A percentile compares a stretch with the other conserved stretches of the same genome.
Evolutionary conservation across 1,140 invertebrate genomes (phyloP).

Genomic region (Anadara kagoshimensis): DNA sequence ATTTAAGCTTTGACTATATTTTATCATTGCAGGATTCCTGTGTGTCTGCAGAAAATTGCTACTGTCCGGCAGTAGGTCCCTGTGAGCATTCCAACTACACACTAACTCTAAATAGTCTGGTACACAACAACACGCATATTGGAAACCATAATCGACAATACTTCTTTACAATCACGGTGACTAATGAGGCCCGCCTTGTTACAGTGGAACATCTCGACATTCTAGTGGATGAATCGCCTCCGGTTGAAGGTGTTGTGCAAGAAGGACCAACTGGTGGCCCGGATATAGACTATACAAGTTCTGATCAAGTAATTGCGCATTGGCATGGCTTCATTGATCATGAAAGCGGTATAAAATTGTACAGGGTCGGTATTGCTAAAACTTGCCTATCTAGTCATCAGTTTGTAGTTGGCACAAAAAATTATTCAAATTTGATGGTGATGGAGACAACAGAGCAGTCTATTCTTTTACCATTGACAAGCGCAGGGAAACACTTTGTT

Average conservation of each 20-base stretch:
- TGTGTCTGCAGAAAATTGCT: conserved; percentile 19
- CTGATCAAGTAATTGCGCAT: conserved; percentile 13
- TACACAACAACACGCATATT: conserved; percentile 28
- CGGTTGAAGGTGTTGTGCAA: conserved; percentile 39
- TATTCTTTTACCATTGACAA: not conserved
- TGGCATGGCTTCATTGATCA: conserved; percentile 51
- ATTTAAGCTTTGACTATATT: too few relatives aligned
- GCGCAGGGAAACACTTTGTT: conserved; percentile 8
- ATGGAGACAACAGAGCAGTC: not conserved
- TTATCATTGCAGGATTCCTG: too few relatives aligned
- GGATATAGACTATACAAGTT: conserved; percentile 48
- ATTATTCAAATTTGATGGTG: not conserved
- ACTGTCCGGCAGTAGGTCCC: conserved; percentile 51
- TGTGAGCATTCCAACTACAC: conserved; percentile 41
- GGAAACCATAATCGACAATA: conserved; percentile 52
- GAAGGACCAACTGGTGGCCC: conserved; percentile 34
- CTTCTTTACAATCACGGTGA: conserved; percentile 46
- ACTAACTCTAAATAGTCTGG: conserved; percentile 29
- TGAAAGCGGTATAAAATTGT: conserved; percentile 48
- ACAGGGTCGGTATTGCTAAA: conserved; percentile 32
- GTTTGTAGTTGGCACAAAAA: not conserved
- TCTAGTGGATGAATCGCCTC: conserved; percentile 53
- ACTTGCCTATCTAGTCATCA: conserved; percentile 28
- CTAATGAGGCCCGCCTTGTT: conserved; percentile 36
- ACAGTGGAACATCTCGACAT: conserved; percentile 36